Base-by-base conservation (phyloP, 2,113 vertebrate genomes). In the Atrichornis clamosus region DNA sequence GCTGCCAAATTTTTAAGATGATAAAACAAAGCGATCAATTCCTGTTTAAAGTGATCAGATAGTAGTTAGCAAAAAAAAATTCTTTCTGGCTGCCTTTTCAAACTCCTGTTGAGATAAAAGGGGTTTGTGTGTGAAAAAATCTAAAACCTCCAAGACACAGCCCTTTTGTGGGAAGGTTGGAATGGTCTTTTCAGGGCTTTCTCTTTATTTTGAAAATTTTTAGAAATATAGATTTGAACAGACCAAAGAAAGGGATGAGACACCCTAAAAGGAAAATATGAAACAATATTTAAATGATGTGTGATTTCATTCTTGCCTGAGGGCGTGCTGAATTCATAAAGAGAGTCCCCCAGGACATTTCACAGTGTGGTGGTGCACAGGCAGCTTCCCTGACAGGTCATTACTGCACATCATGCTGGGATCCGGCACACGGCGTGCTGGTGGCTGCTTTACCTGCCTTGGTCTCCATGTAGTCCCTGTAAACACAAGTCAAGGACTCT, bases 321-420 rank as follows among this genome's bases (percentile, higher is more conserved):
- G 98, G 98, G 73, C 84, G 63, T 81, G 73, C 84, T 93, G 97
- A 97, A 98, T 98, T 98, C 96, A 98, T 98, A 97, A 98, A 98
- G 97, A 97, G 97, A 97, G 96, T 97, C 97, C 98, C 98, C 94
- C 95, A 96, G 98, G 98, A 98, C 97, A 97, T 98, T 97, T 97
- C 98, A 93, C 97, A 98, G 96, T 96, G 94, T 91, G 96, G 92
- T 85, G 94, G 94, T 93, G 92, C 93, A 87, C 77, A 91, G 97
- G 91, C 97, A 97, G 94, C 97, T 94, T 98, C 97, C 96, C 97
- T 98, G 98, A 97, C 98, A 98, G 98, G 98, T 99, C 98, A 98
- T 99, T 99, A 98, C 97, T 97, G 97, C 90, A 52, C 93, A 93
- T 98, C 98, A 97, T 84, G 97, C 98, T 97, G 98, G 95, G 98